Base-by-base conservation (phyloP, 2,797 vertebrate genomes). In the Poeciliopsis infans region DNA sequence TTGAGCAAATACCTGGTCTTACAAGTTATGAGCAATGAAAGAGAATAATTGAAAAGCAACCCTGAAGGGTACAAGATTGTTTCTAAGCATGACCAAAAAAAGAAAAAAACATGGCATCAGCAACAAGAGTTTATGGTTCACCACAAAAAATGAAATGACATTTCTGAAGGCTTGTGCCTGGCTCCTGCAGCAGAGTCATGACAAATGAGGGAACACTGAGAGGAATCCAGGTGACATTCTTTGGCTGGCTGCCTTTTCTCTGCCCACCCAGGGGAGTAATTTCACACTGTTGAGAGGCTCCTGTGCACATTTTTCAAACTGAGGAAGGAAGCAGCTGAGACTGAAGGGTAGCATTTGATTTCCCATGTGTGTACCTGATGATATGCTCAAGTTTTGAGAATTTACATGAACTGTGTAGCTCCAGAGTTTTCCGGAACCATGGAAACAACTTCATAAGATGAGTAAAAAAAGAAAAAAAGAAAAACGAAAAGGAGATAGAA, bases 211-310 rank as follows among this genome's bases (percentile, higher is more conserved):
- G 85, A 85, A 91, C 89, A 86, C 11, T 72, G 84, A 88, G 36
- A 72, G 78, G 87, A 89, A 92, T 93, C 88, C 88, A 90, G 89
- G 93, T 90, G 91, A 93, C 90, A 88, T 88, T 88, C 83, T 89
- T 76, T 85, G 88, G 79, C 88, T 94, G 88, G 86, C 92, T 95
- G 94, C 91, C 92, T 90, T 91, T 93, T 92, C 84, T 81, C 82
- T 89, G 90, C 87, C 82, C 87, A 91, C 93, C 90, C 90, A 89
- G 78, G 92, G 92, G 93, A 93, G 87, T 93, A 75, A 89, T 94
- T 89, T 94, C 88, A 93, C 86, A 92, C 87, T 68, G 76, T 78
- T 85, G 90, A 91, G 89, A 90, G 75, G 81, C 87, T 89, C 79
- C 83, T 83, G 77, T 84, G 79, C 88, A 90, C 89, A 93, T 92